A percentile compares a stretch with the other conserved stretches of the same genome.
These are phyloP conservation scores for Thecophora atra DNA, from an alignment of 2,888 invertebrate species.

Conservation along the genomic window DNA sequence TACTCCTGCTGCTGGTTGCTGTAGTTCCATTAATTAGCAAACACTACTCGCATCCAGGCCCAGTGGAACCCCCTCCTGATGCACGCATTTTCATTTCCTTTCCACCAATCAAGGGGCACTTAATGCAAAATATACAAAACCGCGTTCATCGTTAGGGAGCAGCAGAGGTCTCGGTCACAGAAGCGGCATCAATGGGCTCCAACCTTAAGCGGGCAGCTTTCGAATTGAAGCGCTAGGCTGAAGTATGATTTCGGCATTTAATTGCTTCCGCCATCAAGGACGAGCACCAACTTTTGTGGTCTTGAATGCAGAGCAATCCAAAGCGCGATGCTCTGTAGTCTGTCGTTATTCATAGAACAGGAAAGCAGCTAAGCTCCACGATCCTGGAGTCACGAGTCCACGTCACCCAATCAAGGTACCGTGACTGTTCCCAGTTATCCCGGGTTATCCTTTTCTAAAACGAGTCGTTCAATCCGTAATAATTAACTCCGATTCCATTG, in stretches of 20 bases:
- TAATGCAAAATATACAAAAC: slow-evolving; percentile 19
- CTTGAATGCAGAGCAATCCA: no score
- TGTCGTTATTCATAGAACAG: no score
- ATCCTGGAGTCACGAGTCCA: no score
- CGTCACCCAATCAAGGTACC: no score
- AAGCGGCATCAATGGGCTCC: not conserved
- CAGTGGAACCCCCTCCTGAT: not conserved
- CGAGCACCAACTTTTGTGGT: not conserved
- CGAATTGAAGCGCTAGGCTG: not conserved
- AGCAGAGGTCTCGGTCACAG: not conserved
- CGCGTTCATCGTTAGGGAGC: slow-evolving; percentile 7
- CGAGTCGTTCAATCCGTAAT: no score
- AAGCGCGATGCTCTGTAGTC: no score
- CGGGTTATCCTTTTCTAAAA: no score
- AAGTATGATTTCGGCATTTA: not conserved
- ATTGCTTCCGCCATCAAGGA: not conserved
- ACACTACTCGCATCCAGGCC: slow-evolving; percentile 5
- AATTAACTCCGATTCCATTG: no score
- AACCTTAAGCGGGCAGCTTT: not conserved
- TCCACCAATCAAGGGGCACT: slow-evolving; percentile 19
- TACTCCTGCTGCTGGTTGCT: slow-evolving; percentile 2
- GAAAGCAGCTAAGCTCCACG: no score
- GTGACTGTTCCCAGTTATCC: no score
- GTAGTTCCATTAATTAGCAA: slow-evolving; percentile 29
- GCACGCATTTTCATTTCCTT: slow-evolving; percentile 21